Evolutionary conservation across 1,140 invertebrate genomes (phyloP), one percentile per base, ranked within the genome.

Genomic region (Pachyrhynchus sulphureomaculatus): DNA sequence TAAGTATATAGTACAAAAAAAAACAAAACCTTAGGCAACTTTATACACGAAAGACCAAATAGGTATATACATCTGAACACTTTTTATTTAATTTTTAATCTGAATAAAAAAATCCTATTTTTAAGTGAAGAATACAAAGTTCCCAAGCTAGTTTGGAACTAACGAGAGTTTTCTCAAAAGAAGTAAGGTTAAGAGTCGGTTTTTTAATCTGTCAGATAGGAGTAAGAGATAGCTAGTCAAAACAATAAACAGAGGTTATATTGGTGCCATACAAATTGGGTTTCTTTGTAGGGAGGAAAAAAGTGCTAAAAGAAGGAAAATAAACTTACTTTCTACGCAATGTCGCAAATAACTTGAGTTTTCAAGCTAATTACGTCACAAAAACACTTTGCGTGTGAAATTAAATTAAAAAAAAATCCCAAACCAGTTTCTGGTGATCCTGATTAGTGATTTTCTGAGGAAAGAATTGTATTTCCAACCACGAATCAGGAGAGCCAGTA

Each of bases 181-280:
- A 21, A 5, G 41, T 3, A n/a, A 13, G 12, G 17, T 21, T 24
- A 10, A 47, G 32, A 10, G 53, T 56, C 32, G 23, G 39, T 13
- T n/a, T 23, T 56, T 56, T 44, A 21, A 53, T 32, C 37, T 45
- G 53, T 56, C 20, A 8, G 41, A 17, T 51, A 34, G 33, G 24
- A 17, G 52, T 42, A 54, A 41, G 24, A 34, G 41, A 20, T 56
- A 56, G 53, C 41, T 56, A 56, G 53, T 56, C 53, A 56, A 34
- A 45, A 45, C 13, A 21, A 44, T 56, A 56, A 56, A 39, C 41
- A n/a, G 34, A 12, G 53, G 39, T 56, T 45, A 45, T 56, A 33
- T 56, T 44, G 53, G 53, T 56, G 53, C 53, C 53, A 56, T 56
- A 56, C 1, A 34, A 21, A 23, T 53, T 13, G 34, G 34, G 37